Evolutionary conservation across 1,140 invertebrate genomes (phyloP), one percentile per base, ranked within the genome.

Genomic region (Drosophila melanica): DNA sequence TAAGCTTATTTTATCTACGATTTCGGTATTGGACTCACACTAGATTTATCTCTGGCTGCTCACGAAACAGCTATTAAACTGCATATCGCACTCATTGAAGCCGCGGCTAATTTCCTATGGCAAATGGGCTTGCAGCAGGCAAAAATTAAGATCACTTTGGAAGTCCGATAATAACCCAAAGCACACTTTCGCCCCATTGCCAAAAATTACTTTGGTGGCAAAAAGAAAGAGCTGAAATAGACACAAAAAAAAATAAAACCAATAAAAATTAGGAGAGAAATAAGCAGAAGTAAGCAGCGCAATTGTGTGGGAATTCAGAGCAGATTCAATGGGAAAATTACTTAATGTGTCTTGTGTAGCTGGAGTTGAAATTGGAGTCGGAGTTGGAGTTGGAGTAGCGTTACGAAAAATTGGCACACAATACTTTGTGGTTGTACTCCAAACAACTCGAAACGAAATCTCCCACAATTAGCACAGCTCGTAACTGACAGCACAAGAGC

Each of bases 221-320:
- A 44, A 39, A 39, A 39, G 10, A 37, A 37, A 20, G 9, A 53
- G 18, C 10, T 12, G 12, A 1, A 30, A 4, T 4, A 41, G 20
- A n/a, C n/a, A n/a, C n/a, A 23, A 55, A 20, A 41, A 44, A 58
- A 75, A 51, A 62, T 57, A 54, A 57, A 82, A 41, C 67, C 70
- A 81, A 81, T 75, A 81, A 66, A 79, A 84, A 79, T 79, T 79
- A 65, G 14, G 18, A 54, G 54, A 54, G 47, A 72, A 59, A 53
- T 59, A 67, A 53, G 12, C 69, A 60, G 42, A 47, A 64, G 47
- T 69, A 71, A 64, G 73, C 69, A 50, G 48, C 66, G 79, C 75
- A 79, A 77, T 87, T 89, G 84, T 89, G 58, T 79, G 84, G 63
- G 84, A 84, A 87, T 87, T 75, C 89, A 76, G 82, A 89, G 84